A percentile compares a stretch with the other conserved stretches of the same genome.
phyloP scores from a whole-genome alignment of 2,113 vertebrate species.

The Isichthys henryi region DNA sequence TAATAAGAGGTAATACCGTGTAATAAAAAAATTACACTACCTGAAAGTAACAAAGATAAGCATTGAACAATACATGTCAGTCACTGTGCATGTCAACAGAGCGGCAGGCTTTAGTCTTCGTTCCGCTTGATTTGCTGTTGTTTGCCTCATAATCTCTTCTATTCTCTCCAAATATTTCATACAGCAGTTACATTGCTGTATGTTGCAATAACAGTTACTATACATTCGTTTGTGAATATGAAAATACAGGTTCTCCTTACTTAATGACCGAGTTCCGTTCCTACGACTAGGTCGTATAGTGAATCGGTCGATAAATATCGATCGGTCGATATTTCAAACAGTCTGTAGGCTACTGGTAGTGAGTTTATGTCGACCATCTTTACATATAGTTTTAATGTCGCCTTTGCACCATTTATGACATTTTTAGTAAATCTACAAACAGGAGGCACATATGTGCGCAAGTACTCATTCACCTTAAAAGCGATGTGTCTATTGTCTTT shows the following conservation, averaged over 20 bases:
- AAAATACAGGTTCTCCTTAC: background rate
- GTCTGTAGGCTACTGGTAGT: too few species aligned
- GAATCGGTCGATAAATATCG: too few species aligned
- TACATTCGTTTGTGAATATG: background rate
- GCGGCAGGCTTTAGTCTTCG: background rate
- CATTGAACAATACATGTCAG: background rate
- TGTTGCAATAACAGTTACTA: background rate
- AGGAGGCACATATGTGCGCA: too few species aligned
- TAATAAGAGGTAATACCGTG: background rate
- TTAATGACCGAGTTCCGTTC: too few species aligned
- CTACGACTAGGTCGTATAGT: too few species aligned
- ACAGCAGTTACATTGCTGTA: background rate
- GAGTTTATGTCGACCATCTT: too few species aligned
- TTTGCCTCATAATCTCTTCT: background rate
- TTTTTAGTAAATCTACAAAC: too few species aligned
- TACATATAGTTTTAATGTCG: too few species aligned
- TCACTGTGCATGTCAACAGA: background rate
- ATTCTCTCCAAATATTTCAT: background rate
- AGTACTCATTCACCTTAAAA: too few species aligned
- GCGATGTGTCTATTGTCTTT: too few species aligned
- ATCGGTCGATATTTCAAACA: too few species aligned
- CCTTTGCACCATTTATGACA: too few species aligned
- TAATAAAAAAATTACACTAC: background rate
- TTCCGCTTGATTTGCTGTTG: background rate
- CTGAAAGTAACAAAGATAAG: background rate